Base-by-base conservation (phyloP, 1,140 invertebrate species). In the Aporrectodea caliginosa region DNA sequence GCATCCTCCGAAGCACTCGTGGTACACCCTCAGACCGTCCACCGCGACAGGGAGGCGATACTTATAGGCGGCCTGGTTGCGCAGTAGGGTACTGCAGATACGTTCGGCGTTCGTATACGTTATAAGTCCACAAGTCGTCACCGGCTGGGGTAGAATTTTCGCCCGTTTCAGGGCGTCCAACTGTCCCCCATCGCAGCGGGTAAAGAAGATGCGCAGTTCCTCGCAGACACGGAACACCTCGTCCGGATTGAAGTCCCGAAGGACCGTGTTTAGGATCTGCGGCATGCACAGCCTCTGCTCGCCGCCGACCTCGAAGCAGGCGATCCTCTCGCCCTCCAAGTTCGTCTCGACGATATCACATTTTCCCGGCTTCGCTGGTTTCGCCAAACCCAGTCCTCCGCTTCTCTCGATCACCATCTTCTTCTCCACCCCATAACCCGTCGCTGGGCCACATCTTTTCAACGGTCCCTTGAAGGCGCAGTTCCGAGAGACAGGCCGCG, bases 91-190 rank as follows among this genome's bases (percentile, higher is more conserved):
- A 85, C 93, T 94, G 87, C 95, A 97, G 76, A 98, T 91, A 69
- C 97, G 90, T 88, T 98, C 95, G 31, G 96, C 96, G 89, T 99
- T 96, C 69, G 96, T 97, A 88, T 97, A 95, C 27, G 96, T 98
- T 86, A 99, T 98, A 69, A 99, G 91, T 16, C 97, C 97, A 90
- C 96, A 98, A 83, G 93, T 94, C 0, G 87, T 87, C 32, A 95
- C 95, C 83, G 91, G 92, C 16, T 91, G 90, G 14, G 96, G 96
- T 85, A 98, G 87, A 72, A 97, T 94, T 31, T 93, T 93, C 35
- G 86, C 84, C 69, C 92, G 78, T 81, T 87, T 98, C 33, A 99
- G 91, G 85, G 94, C 93, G 83, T 96, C 93, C 83, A 98, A 89
- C 89, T 99, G 97, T 85, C 95, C 94, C 16, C 92, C 91, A 69